Base-by-base conservation (phyloP, 2,113 vertebrate species). In the Tragelaphus buxtoni region DNA sequence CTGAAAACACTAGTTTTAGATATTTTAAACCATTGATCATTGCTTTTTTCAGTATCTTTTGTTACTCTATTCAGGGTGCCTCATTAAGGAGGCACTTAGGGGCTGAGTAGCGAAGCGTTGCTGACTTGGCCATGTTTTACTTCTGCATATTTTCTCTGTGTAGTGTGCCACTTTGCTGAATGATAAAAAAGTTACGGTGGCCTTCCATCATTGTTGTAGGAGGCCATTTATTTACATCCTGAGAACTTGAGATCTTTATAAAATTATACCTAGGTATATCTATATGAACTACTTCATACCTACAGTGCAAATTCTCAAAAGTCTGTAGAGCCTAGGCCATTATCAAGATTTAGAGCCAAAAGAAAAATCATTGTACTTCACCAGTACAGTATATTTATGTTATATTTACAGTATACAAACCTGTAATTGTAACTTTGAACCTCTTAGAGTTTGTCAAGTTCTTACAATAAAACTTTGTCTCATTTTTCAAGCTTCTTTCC, bases 21-120 rank as follows among this genome's bases (percentile, higher is more conserved):
- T 65, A 20, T 45, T 53, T 17, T 69, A 82, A 93, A 84, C 86
- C 92, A 94, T 88, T 97, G 92, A 94, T 97, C 47, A 93, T 18
- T 90, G 97, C 97, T 69, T 96, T 98, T 96, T 84, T 60, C 39
- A 39, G 55, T 96, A 47, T 17, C 35, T 94, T 97, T 95, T 96
- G n/a, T 98, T 97, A 81, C 55, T 91, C 22, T 90, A 55, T 35
- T 58, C 55, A 76, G 76, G 5, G 2, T 96, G 26, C 96, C 63
- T 93, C 1, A 3, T 96, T 96, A 97, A 91, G 45, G 88, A 69
- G 80, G 61, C 79, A 88, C 92, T 93, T 92, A 65, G 69, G 82
- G 82, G 95, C 91, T 95, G 60, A 96, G 30, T 96, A 96, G 60
- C n/a, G 79, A 42, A 22, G 39, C 87, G 96, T 97, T 98, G 86